These are phyloP conservation scores for Yponomeuta malinellus DNA, from an alignment of 2,888 invertebrate genomes.

Conservation along the genomic window DNA sequence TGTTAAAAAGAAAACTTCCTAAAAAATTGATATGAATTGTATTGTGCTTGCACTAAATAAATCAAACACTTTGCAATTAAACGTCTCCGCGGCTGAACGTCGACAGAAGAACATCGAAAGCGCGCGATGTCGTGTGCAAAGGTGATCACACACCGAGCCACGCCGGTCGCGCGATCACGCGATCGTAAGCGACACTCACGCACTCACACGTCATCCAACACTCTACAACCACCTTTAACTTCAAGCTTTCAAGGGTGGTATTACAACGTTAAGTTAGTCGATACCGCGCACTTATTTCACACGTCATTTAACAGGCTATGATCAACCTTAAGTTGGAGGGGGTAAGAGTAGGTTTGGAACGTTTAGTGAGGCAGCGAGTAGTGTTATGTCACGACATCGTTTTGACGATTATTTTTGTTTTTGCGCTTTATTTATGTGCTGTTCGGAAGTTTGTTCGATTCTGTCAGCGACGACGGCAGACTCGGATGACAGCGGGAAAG, in stretches of 20 bases:
- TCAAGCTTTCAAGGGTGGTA: too few species aligned
- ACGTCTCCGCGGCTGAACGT: not conserved
- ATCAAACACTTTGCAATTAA: not conserved
- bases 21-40: too few species aligned
- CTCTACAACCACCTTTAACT: slow-evolving; percentile 38
- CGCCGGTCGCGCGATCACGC: slow-evolving; percentile 39
- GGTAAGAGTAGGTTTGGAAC: slow-evolving; percentile 15
- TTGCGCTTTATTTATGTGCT: not conserved
- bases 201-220: slow-evolving; percentile 23
- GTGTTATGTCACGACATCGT: slow-evolving; percentile 40
- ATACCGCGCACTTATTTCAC: slow-evolving; percentile 43
- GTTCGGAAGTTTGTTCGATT: not conserved
- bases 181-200: slow-evolving; percentile 34
- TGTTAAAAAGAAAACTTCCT: too few species aligned
- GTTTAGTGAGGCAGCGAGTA: slow-evolving; percentile 29
- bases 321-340: slow-evolving; percentile 27
- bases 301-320: slow-evolving; percentile 30
- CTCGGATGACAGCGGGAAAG: too few species aligned
- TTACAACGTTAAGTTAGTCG: slow-evolving; percentile 26
- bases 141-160: too few species aligned
- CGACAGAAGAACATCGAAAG: too few species aligned
- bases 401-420: slow-evolving; percentile 17
- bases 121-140: too few species aligned
- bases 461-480: not conserved
- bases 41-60: not conserved